Base-by-base conservation (phyloP, 2,888 invertebrate species). In the Zygaena filipendulae region DNA sequence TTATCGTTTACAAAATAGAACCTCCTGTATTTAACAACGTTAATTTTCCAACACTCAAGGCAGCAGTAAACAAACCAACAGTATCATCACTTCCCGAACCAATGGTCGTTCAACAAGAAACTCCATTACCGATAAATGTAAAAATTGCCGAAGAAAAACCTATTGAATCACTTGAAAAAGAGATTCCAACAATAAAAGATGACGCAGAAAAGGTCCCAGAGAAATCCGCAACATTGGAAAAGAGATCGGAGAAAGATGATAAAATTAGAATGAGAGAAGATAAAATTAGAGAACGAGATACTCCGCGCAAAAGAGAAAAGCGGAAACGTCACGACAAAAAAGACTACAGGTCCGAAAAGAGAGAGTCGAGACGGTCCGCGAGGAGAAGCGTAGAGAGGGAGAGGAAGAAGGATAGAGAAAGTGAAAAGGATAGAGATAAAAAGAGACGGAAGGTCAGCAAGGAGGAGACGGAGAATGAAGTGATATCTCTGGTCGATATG, bases 401-500 rank as follows among this genome's bases (percentile, higher is more conserved):
- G 13, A 23, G 34, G 28, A 23, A 35, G 28, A 33, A 39, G 25
- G 18, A 21, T 19, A 18, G 33, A 30, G 11, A 33, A 19, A 25
- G 31, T 28, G 21, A 35, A 30, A 21, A 36, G 23, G 37, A 33
- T 7, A 40, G 30, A 12, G 52, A 53, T 30, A 54, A 33, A 39
- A 50, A 45, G 40, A 59, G 51, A 41, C 41, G 31, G 25, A 58
- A 52, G 35, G 31, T 39, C 4, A 43, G 29, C 25, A 63, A 52
- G 36, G 58, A 72, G 19, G 56, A 62, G 11, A 29, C 61, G 40
- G 62, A 62, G 23, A 61, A 39, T 21, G 79, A 77, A 40, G 59
- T 81, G 6, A 80, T 80, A 35, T 70, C 70, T 0, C 43, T 79
- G 26, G 80, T 66, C 20, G 80, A 80, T 33, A 70, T 72, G 43